Conservation (phyloP, 1,140 invertebrate genomes). For the Aphelenchoides besseyi region DNA sequence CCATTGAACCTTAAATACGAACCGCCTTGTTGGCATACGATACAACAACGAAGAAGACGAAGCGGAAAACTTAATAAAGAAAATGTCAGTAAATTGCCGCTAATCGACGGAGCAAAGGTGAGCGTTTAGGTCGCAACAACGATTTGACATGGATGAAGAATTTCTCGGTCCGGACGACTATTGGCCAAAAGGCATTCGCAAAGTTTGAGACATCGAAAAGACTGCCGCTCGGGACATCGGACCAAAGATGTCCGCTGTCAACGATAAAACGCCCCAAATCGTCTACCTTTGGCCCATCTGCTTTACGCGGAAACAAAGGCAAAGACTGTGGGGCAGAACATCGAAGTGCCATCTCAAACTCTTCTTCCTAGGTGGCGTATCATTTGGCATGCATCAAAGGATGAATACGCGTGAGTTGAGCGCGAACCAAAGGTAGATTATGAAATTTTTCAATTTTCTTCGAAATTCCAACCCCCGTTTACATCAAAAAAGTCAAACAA, state of each 20-base stretch:
- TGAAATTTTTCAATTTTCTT: constrained; percentile 6
- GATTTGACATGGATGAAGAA: neutral
- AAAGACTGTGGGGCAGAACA: neutral
- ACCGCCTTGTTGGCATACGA: too few relatives aligned
- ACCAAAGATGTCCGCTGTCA: neutral
- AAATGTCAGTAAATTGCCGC: too few relatives aligned
- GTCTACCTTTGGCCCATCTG: constrained; percentile 1
- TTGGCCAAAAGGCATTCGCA: neutral
- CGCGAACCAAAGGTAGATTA: neutral
- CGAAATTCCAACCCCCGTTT: neutral
- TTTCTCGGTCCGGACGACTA: neutral
- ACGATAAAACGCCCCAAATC: neutral
- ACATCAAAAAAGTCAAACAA: constrained; percentile 4
- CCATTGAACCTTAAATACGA: too few relatives aligned
- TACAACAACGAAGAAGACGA: too few relatives aligned
- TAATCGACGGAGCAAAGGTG: too few relatives aligned
- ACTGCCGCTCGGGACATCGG: neutral
- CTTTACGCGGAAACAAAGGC: neutral
- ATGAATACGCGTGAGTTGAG: neutral
- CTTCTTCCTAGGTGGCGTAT: neutral
- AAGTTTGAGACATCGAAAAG: neutral
- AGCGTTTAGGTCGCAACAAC: too few relatives aligned
- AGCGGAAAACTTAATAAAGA: too few relatives aligned
- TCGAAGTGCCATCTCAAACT: neutral
- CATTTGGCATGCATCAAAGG: constrained; percentile 2